Evolutionary conservation across 1,140 invertebrate genomes (phyloP).

Genomic region (Magallana ariakensis): DNA sequence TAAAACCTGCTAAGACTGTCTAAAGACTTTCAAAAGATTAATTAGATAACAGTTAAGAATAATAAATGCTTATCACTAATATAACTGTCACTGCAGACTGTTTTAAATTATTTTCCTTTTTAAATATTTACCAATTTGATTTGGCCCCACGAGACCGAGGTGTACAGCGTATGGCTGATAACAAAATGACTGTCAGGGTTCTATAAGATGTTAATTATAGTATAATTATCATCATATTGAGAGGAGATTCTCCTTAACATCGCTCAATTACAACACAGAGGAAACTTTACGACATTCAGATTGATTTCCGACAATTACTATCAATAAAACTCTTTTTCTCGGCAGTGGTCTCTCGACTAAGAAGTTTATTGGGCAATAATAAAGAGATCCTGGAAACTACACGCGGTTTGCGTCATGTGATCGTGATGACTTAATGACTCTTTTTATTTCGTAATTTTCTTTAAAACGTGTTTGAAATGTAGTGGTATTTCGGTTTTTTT

Average conservation of each 20-base stretch:
- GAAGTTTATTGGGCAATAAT: slow-evolving; percentile 34
- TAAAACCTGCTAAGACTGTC: no score
- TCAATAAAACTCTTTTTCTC: slow-evolving; percentile 19
- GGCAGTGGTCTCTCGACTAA: slow-evolving; percentile 22
- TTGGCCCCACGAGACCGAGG: no score
- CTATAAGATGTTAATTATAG: slow-evolving; percentile 11
- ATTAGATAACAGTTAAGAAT: no score
- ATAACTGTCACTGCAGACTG: no score
- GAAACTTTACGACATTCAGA: slow-evolving; percentile 22
- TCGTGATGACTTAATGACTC: not conserved
- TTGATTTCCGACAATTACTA: slow-evolving; percentile 21
- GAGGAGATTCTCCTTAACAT: not conserved
- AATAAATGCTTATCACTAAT: no score
- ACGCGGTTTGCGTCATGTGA: slow-evolving; percentile 14
- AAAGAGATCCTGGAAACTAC: not conserved
- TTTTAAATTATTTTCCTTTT: no score
- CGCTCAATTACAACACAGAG: not conserved
- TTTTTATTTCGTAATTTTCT: not conserved
- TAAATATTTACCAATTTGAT: no score
- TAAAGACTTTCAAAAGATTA: no score
- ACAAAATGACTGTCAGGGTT: not conserved
- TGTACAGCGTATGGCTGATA: no score
- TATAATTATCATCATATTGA: not conserved
- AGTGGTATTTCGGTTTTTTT: no score
- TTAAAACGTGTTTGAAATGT: not conserved